phyloP scores from a whole-genome alignment of 2,797 vertebrate species.

The Leptatherina wallacei region DNA sequence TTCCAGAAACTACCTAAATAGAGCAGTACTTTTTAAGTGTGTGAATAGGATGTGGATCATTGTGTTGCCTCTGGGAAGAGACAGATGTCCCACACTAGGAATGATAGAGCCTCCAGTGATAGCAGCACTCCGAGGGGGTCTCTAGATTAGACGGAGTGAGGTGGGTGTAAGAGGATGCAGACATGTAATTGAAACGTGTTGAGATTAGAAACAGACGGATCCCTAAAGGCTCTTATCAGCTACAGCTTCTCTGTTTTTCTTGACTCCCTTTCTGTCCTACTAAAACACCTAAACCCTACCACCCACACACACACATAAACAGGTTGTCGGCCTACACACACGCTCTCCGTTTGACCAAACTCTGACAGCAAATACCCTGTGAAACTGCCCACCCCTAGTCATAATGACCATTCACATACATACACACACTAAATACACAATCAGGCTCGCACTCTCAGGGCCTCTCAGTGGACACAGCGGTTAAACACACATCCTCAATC shows the following conservation, averaged over 20 bases:
- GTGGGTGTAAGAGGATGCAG: conserved; percentile 52
- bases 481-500: conserved; percentile 84
- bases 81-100: conserved; percentile 79
- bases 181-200: conserved; percentile 51
- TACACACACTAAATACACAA: conserved; percentile 65
- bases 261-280: conserved; percentile 61
- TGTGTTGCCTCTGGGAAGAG: conserved; percentile 65
- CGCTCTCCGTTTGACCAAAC: conserved; percentile 60
- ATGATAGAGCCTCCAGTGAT: conserved; percentile 76
- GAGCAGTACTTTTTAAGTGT: conserved; percentile 42
- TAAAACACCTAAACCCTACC: conserved; percentile 54
- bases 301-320: conserved; percentile 24
- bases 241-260: conserved; percentile 66
- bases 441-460: conserved; percentile 66
- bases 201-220: conserved; percentile 74
- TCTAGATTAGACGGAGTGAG: conserved; percentile 48
- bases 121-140: conserved; percentile 67
- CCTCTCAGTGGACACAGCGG: conserved; percentile 75
- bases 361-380: conserved; percentile 65
- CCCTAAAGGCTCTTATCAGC: conserved; percentile 74
- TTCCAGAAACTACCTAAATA: conserved; percentile 43
- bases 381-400: conserved; percentile 57
- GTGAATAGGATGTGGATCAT: conserved; percentile 44
- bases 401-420: conserved; percentile 57
- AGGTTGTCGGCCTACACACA: conserved; percentile 26